phyloP scores from a whole-genome alignment of 2,888 invertebrate genomes.

The Choreutis nemorana region DNA sequence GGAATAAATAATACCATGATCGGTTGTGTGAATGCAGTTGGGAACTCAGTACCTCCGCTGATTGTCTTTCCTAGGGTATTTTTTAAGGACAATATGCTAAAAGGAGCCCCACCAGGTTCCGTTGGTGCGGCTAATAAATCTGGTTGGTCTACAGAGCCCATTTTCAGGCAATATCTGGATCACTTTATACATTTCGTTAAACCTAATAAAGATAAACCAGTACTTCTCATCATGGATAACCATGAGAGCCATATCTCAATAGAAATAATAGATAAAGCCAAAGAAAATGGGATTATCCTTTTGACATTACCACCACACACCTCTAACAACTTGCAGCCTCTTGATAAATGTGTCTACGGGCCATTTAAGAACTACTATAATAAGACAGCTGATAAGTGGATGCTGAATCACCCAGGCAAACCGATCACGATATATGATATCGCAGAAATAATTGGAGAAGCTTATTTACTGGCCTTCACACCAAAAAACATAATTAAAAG shows the following conservation, averaged over 20 bases:
- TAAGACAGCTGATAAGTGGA: conserved; percentile 11
- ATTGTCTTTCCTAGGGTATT: conserved; percentile 12
- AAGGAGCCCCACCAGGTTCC: conserved; percentile 9
- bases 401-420: conserved; percentile 13
- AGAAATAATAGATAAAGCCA: conserved; percentile 9
- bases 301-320: conserved; percentile 23
- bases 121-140: conserved; percentile 14
- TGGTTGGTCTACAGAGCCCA: conserved; percentile 11
- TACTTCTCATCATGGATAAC: conserved; percentile 11
- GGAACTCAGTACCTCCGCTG: conserved; percentile 12
- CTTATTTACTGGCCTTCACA: conserved; percentile 11
- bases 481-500: conserved; percentile 10
- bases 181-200: conserved; percentile 20
- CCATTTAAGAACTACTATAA: conserved; percentile 14
- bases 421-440: conserved; percentile 26
- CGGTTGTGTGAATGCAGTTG: conserved; percentile 10
- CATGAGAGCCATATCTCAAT: conserved; percentile 13
- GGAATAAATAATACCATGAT: conserved; percentile 7
- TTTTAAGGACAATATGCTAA: conserved; percentile 12
- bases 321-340: conserved; percentile 20
- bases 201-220: conserved; percentile 15
- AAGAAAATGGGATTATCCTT: conserved; percentile 10
- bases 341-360: conserved; percentile 18
- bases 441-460: conserved; percentile 11
- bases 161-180: conserved; percentile 14